These are phyloP conservation scores for Eilema griseolum DNA, from an alignment of 2,888 invertebrate genomes.

Conservation along the genomic window DNA sequence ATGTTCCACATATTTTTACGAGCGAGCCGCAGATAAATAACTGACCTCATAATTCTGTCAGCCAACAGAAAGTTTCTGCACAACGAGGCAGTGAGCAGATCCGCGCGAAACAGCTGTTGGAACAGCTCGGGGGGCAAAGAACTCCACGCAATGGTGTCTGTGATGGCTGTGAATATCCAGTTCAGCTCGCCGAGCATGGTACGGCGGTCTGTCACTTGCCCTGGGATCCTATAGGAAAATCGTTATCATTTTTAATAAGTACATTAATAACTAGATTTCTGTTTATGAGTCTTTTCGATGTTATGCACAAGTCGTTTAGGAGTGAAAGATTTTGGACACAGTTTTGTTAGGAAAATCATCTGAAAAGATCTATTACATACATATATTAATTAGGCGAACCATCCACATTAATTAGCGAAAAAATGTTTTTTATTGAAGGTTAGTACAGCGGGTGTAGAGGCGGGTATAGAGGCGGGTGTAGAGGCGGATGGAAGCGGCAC, in stretches of 20 bases:
- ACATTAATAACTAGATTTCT: not conserved
- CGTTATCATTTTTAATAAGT: not conserved
- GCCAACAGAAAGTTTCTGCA: conserved; percentile 99
- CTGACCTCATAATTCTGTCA: conserved; percentile 94
- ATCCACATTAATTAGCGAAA: too few species aligned
- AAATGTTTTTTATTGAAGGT: too few species aligned
- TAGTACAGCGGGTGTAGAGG: too few species aligned
- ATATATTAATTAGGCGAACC: too few species aligned
- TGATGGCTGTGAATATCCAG: conserved; percentile 99
- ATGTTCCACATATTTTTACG: not conserved
- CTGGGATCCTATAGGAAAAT: conserved; percentile 92
- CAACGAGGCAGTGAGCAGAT: conserved; percentile 98
- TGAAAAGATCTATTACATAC: too few species aligned
- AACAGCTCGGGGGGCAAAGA: conserved; percentile 97
- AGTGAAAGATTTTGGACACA: too few species aligned
- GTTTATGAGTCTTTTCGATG: too few species aligned
- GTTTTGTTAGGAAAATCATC: too few species aligned
- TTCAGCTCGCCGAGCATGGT: conserved; percentile 99
- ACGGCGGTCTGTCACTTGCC: conserved; percentile 96
- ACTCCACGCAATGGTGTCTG: conserved; percentile 99
- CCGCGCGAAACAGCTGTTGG: conserved; percentile 98
- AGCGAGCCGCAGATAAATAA: not conserved
- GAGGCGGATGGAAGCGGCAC: too few species aligned
- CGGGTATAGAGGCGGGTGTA: too few species aligned
- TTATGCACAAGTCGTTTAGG: too few species aligned